Percentiles rank a stretch among this genome's conserved stretches.
Conservation (phyloP, 2,888 invertebrate species). For the Therioaphis trifolii region DNA sequence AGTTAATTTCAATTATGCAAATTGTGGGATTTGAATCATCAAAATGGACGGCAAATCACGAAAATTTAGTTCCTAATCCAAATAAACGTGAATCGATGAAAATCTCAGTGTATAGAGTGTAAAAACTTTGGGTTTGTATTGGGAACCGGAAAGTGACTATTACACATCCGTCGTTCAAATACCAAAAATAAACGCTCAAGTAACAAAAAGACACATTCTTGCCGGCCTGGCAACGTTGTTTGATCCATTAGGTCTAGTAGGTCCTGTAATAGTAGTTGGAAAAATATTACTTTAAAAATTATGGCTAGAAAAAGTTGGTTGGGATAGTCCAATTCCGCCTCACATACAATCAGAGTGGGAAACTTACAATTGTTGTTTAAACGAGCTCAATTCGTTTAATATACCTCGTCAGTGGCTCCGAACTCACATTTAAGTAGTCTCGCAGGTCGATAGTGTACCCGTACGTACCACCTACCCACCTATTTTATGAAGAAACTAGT, state of each 20-base stretch:
- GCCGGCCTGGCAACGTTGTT: conserved; percentile 28
- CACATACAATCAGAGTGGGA: conserved; percentile 13
- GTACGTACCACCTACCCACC: no score
- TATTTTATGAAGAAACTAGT: no score
- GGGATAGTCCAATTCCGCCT: conserved; percentile 49
- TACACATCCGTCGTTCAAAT: not conserved
- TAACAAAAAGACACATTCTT: conserved; percentile 54
- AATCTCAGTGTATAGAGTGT: not conserved
- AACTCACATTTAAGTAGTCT: no score
- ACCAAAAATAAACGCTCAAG: not conserved
- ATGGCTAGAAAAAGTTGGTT: conserved; percentile 40
- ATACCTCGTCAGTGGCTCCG: conserved; percentile 45
- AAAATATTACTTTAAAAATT: conserved; percentile 61
- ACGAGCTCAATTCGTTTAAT: conserved; percentile 12
- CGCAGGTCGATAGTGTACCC: no score
- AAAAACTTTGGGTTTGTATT: conserved; percentile 50
- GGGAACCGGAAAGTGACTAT: conserved; percentile 40
- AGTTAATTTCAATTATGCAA: not conserved
- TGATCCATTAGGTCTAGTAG: conserved; percentile 56
- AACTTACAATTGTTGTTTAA: conserved; percentile 10
- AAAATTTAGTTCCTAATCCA: not conserved
- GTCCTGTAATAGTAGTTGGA: no score
- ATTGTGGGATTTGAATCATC: conserved; percentile 64
- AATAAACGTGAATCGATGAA: not conserved
- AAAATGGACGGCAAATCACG: conserved; percentile 66